These are phyloP conservation scores for Trissoscelio sp. DNA, from an alignment of 2,888 invertebrate genomes.

Conservation along the genomic window DNA sequence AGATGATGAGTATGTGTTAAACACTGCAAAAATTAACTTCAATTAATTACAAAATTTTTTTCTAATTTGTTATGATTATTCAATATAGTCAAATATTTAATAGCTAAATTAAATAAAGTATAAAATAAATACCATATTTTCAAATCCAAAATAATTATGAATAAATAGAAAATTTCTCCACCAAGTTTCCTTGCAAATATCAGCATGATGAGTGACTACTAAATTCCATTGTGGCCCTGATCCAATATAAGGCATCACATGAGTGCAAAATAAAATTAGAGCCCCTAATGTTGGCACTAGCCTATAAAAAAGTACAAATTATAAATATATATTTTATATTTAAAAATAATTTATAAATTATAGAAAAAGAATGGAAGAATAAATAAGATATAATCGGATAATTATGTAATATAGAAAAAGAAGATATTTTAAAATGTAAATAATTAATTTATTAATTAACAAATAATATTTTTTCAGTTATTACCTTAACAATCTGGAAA, in stretches of 20 bases:
- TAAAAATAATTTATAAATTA: too few species aligned
- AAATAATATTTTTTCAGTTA: background rate
- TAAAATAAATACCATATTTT: slow-evolving; percentile 86
- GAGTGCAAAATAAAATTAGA: slow-evolving; percentile 88
- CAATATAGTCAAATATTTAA: background rate
- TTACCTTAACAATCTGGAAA: slow-evolving; percentile 86
- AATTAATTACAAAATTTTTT: background rate
- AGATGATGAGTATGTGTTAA: slow-evolving; percentile 89
- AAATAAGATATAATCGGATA: too few species aligned
- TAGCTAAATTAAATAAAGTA: background rate
- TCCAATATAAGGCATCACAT: slow-evolving; percentile 86
- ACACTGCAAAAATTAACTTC: slow-evolving; percentile 84
- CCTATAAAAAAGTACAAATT: slow-evolving; percentile 77
- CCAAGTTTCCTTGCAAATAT: slow-evolving; percentile 88
- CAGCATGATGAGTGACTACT: slow-evolving; percentile 87
- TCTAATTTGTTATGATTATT: background rate
- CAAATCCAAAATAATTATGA: slow-evolving; percentile 89
- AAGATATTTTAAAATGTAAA: too few species aligned
- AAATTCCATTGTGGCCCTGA: slow-evolving; percentile 89
- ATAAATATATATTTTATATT: background rate
- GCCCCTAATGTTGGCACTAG: slow-evolving; percentile 87
- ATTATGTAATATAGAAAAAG: too few species aligned
- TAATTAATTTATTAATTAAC: too few species aligned
- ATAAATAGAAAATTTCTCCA: slow-evolving; percentile 89
- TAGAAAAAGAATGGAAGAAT: too few species aligned